These are phyloP conservation scores for Aethina tumida DNA, from an alignment of 1,140 invertebrate species.

Conservation along the genomic window DNA sequence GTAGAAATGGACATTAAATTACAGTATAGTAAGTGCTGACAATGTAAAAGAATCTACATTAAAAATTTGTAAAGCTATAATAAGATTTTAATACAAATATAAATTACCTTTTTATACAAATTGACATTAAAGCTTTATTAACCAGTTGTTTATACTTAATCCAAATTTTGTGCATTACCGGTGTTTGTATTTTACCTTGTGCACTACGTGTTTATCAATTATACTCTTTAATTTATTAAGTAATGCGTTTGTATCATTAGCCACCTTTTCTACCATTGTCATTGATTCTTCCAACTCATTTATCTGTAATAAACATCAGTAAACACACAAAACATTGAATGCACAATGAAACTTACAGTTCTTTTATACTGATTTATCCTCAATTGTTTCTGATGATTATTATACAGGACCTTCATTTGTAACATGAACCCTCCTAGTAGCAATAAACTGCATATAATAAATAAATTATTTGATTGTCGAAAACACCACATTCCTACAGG, in stretches of 20 bases:
- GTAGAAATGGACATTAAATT: no score
- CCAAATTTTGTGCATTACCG: no score
- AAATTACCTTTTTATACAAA: no score
- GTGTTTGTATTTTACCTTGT: no score
- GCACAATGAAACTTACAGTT: conserved; percentile 35
- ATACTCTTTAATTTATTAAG: conserved; percentile 17
- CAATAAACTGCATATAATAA: conserved; percentile 23
- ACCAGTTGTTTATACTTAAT: no score
- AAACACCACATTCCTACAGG: conserved; percentile 14
- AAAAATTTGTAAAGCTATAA: no score
- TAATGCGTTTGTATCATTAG: conserved; percentile 32
- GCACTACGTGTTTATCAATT: no score
- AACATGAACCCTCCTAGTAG: conserved; percentile 24
- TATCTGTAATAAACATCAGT: conserved; percentile 36
- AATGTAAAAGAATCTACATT: no score
- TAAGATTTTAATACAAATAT: no score
- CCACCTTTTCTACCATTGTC: conserved; percentile 38
- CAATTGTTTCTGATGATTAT: conserved; percentile 25
- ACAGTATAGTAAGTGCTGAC: no score
- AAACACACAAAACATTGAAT: no score
- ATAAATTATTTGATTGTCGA: conserved; percentile 24
- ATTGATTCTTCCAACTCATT: conserved; percentile 41
- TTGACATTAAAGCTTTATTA: no score
- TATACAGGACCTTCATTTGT: conserved; percentile 25
- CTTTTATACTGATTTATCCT: conserved; percentile 30